phyloP scores from a whole-genome alignment of 1,140 invertebrate genomes.

The Bombus difficillimus region DNA sequence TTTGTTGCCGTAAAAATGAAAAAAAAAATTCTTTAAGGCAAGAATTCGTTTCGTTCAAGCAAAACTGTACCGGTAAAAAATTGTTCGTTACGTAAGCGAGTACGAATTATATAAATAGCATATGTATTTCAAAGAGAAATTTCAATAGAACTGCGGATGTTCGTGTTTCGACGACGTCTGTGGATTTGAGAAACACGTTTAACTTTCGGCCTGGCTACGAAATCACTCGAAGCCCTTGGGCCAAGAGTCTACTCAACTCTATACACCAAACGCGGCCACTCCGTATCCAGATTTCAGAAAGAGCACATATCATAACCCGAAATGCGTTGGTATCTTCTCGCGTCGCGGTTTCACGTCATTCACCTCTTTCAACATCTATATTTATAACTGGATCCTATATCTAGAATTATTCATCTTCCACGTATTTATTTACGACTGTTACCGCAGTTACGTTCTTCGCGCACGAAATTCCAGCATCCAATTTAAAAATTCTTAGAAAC shows the following conservation, averaged over 20 bases:
- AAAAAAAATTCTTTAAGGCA: neutral
- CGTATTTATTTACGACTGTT: neutral
- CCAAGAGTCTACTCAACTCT: constrained; percentile 30
- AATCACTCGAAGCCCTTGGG: constrained; percentile 46
- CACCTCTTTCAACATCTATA: neutral
- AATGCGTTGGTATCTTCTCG: neutral
- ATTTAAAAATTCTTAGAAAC: neutral
- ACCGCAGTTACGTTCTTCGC: too few relatives aligned
- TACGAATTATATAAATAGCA: neutral
- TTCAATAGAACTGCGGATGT: constrained; percentile 16
- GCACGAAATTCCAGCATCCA: too few relatives aligned
- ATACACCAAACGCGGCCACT: constrained; percentile 21
- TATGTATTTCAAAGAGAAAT: constrained; percentile 7
- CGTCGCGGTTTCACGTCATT: neutral
- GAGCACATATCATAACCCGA: constrained; percentile 5
- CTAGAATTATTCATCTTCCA: neutral
- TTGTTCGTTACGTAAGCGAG: neutral
- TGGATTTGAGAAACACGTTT: constrained; percentile 40
- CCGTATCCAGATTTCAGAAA: constrained; percentile 41
- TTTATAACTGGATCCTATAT: constrained; percentile 14
- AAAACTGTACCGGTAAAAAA: neutral
- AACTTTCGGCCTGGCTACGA: constrained; percentile 49
- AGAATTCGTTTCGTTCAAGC: neutral
- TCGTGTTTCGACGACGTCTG: constrained; percentile 6
- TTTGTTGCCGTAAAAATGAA: neutral